These are phyloP conservation scores for Achatina immaculata DNA, from an alignment of 1,140 invertebrate genomes.

Conservation along the genomic window DNA sequence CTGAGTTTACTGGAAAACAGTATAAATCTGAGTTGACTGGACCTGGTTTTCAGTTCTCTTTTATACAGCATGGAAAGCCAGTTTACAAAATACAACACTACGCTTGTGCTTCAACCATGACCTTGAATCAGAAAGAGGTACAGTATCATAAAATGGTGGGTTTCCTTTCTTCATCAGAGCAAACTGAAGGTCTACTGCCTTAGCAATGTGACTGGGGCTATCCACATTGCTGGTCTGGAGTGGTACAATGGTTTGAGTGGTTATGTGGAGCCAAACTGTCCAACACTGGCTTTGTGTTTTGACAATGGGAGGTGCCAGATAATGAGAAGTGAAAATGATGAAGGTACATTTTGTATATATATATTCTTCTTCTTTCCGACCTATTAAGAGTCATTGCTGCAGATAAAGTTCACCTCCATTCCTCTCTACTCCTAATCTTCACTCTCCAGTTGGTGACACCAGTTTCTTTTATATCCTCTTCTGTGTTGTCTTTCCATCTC, in stretches of 20 bases:
- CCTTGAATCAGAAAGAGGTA: too few relatives aligned
- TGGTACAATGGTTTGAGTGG: constrained; percentile 87
- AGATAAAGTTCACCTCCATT: not conserved
- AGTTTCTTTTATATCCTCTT: too few relatives aligned
- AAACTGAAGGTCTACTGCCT: constrained; percentile 74
- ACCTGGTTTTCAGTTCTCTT: too few relatives aligned
- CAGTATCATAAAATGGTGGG: too few relatives aligned
- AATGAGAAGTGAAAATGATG: constrained; percentile 90
- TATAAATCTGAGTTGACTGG: too few relatives aligned
- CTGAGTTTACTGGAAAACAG: too few relatives aligned
- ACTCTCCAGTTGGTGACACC: too few relatives aligned
- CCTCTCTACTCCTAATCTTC: not conserved
- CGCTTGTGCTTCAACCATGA: too few relatives aligned
- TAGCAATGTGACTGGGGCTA: constrained; percentile 70
- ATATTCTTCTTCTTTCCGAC: not conserved
- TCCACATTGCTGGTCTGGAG: constrained; percentile 81
- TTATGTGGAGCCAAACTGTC: constrained; percentile 80
- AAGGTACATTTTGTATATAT: constrained; percentile 74
- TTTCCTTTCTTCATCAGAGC: constrained; percentile 45
- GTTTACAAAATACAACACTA: too few relatives aligned
- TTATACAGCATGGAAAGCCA: too few relatives aligned
- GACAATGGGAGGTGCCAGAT: constrained; percentile 88
- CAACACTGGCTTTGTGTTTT: constrained; percentile 88
- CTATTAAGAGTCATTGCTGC: too few relatives aligned
- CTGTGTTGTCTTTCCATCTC: too few relatives aligned